Evolutionary conservation across 2,888 invertebrate species (phyloP), one percentile per base, ranked within the genome.

Genomic region (Lottia scabra): DNA sequence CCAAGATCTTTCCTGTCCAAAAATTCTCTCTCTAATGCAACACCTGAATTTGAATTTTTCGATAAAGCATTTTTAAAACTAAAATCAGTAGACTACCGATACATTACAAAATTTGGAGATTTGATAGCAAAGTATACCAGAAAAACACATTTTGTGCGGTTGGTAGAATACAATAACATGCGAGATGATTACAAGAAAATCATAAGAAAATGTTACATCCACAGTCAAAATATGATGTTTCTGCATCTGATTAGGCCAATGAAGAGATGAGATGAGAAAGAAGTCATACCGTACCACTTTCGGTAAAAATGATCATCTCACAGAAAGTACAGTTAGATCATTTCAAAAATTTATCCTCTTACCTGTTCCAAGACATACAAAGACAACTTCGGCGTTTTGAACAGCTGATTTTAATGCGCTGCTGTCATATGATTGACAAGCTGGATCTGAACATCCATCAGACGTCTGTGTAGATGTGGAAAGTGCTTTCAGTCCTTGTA

Each of bases 351-450:
- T 30, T 30, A 30, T 30, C n/a, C 5, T 19, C 75, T 64, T 26
- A 84, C 85, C 86, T 74, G 85, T 86, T 73, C 88, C 88, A 1
- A 88, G 78, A 73, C 85, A 84, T 23, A 87, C 79, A 74, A 88
- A 80, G 8, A 85, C 78, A 2, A 86, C 67, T 30, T 88, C 81
- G 12, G 84, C 76, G 16, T 76, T 75, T 6, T 69, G 65, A 5
- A 84, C 85, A 4, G 83, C 84, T 5, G 65, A 30, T 27, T 74
- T 75, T 8, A 87, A 73, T 8, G 65, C 69, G 5, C 71, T 56
- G 2, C 48, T 30, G n/a, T 83, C 75, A 77, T 87, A 87, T 13
- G 75, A 44, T 0, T 67, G 69, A 75, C 88, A 88, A 8, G 72
- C 72, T 10, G 78, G 81, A 71, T 83, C 82, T 13, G 67, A 27